Conservation (phyloP, 2,113 vertebrate genomes). For the Amblyornis subalaris region DNA sequence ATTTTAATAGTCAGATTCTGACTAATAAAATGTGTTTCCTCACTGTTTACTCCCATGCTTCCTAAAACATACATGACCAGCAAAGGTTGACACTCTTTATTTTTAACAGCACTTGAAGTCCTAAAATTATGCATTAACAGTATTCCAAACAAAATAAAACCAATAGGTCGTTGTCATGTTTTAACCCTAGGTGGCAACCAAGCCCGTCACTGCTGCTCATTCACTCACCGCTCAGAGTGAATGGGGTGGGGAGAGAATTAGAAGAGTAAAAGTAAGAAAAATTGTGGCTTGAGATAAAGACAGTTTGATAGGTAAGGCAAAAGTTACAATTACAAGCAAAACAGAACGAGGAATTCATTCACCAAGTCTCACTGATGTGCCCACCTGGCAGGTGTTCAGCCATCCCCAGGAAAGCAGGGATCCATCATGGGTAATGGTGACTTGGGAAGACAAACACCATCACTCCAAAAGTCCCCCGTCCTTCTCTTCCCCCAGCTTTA, state of each 20-base stretch:
- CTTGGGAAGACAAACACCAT: background rate
- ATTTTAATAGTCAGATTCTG: background rate
- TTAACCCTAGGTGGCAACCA: background rate
- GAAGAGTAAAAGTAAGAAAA: background rate
- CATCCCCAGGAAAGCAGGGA: background rate
- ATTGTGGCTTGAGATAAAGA: rapidly evolving
- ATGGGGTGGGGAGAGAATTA: background rate
- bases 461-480: rapidly evolving
- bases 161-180: rapidly evolving
- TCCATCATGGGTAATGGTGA: rapidly evolving
- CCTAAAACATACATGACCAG: background rate
- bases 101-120: background rate
- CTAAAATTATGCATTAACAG: background rate
- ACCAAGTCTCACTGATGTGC: background rate
- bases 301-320: background rate
- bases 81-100: background rate
- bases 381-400: background rate
- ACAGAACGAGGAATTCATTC: background rate
- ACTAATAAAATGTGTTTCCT: background rate
- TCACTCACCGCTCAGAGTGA: background rate
- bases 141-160: background rate
- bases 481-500: background rate
- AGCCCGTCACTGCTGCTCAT: background rate
- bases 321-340: background rate
- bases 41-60: background rate